Percentiles rank a stretch among this genome's conserved stretches.
Evolutionary conservation across 2,113 vertebrate genomes (phyloP).

Genomic region (Tenebrosternarchus preto): DNA sequence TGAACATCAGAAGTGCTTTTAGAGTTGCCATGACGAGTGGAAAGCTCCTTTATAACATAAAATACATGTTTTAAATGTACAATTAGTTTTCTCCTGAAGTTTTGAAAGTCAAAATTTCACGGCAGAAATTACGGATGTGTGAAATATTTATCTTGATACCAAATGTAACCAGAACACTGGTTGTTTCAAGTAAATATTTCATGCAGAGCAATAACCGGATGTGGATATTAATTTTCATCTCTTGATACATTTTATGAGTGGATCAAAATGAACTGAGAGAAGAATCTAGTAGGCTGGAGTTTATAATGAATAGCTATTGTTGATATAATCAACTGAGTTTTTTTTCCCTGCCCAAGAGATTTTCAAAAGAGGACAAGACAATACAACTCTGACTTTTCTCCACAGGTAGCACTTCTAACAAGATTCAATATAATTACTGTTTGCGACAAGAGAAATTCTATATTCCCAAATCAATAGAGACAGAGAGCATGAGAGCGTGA

Average conservation of each 20-base stretch:
- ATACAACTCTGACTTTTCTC: slow-evolving; percentile 19
- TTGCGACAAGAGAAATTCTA: background rate
- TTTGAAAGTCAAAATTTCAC: background rate
- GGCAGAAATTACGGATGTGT: background rate
- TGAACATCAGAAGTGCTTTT: background rate
- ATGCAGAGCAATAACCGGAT: background rate
- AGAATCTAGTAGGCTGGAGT: slow-evolving; percentile 50
- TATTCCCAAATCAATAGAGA: background rate
- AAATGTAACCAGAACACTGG: too few species aligned
- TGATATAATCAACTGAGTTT: slow-evolving; percentile 38
- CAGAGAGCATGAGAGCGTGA: background rate
- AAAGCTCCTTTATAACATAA: background rate
- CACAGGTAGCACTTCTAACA: background rate
- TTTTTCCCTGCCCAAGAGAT: slow-evolving; percentile 8
- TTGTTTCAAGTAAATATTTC: too few species aligned
- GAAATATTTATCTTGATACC: slow-evolving; percentile 2
- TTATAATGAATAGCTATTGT: slow-evolving; percentile 58
- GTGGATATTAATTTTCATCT: slow-evolving; percentile 8
- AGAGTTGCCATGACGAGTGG: background rate
- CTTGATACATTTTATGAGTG: slow-evolving; percentile 14
- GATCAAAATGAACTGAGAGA: slow-evolving; percentile 44
- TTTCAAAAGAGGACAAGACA: slow-evolving; percentile 18
- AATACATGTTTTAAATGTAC: background rate
- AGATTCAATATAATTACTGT: slow-evolving; percentile 18
- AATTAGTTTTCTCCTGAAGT: background rate